A percentile compares a stretch with the other conserved stretches of the same genome.
phyloP scores from a whole-genome alignment of 1,140 invertebrate genomes.

The Brachionus sp. region DNA sequence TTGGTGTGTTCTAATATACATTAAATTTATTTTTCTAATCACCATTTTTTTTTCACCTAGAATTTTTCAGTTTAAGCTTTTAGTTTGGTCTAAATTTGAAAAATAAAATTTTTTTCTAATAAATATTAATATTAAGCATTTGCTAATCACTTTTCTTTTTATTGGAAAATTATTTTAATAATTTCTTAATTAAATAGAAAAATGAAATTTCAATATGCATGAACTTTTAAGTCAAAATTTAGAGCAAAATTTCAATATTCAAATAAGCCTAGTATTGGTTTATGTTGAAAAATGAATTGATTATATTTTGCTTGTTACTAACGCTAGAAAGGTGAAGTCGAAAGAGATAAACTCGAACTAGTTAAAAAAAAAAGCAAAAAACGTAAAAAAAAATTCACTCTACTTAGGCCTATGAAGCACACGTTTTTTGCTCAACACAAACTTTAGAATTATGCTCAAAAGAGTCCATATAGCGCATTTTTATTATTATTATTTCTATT shows the following conservation, averaged over 20 bases:
- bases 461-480: conserved; percentile 5
- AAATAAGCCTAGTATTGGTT: too few species aligned
- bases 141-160: too few species aligned
- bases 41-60: too few species aligned
- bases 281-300: too few species aligned
- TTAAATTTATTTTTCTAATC: too few species aligned
- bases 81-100: not conserved
- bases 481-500: not conserved
- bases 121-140: not conserved
- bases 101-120: not conserved
- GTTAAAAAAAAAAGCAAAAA: not conserved
- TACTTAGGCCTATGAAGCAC: not conserved
- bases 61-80: too few species aligned
- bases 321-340: not conserved
- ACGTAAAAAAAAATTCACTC: not conserved
- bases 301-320: not conserved
- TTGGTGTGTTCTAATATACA: not conserved
- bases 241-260: too few species aligned
- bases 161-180: too few species aligned
- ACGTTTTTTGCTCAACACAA: not conserved
- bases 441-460: not conserved
- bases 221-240: too few species aligned
- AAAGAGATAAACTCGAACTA: not conserved
- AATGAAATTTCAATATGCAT: too few species aligned
- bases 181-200: too few species aligned